A percentile compares a stretch with the other conserved stretches of the same genome.
phyloP scores from a whole-genome alignment of 2,113 vertebrate genomes.

The Cyprinodon brontotheroides region DNA sequence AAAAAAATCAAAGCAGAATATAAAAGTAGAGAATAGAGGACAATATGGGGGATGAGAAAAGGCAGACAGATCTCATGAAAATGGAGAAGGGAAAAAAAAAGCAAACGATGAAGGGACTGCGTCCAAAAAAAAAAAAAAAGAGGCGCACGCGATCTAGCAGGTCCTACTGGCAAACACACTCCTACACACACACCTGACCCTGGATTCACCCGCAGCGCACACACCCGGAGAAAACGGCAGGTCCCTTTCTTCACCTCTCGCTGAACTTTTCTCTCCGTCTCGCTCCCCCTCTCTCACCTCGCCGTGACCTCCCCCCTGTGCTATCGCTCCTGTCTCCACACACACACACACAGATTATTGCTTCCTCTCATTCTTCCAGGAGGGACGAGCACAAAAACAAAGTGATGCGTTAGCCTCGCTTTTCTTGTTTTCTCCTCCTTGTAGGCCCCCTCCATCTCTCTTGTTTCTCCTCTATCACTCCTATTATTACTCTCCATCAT shows the following conservation, averaged over 20 bases:
- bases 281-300: slow-evolving; percentile 70
- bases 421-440: slow-evolving; percentile 48
- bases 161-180: slow-evolving; percentile 32
- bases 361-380: slow-evolving; percentile 68
- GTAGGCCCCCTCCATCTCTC: slow-evolving; percentile 7
- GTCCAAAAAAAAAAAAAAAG: slow-evolving; percentile 35
- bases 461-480: background rate
- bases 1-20: no score
- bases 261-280: slow-evolving; percentile 70
- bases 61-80: slow-evolving; percentile 50
- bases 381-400: slow-evolving; percentile 52
- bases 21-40: no score
- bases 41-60: background rate
- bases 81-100: slow-evolving; percentile 24
- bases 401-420: slow-evolving; percentile 44
- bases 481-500: background rate
- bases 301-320: slow-evolving; percentile 54
- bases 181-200: slow-evolving; percentile 54
- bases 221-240: slow-evolving; percentile 42
- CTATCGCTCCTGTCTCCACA: slow-evolving; percentile 60
- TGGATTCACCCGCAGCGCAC: slow-evolving; percentile 47
- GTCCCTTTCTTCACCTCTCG: slow-evolving; percentile 67
- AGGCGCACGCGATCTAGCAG: slow-evolving; percentile 54
- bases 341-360: slow-evolving; percentile 61
- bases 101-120: background rate